Conservation (phyloP, 2,888 invertebrate genomes). For the Anoplius nigerrimus region DNA sequence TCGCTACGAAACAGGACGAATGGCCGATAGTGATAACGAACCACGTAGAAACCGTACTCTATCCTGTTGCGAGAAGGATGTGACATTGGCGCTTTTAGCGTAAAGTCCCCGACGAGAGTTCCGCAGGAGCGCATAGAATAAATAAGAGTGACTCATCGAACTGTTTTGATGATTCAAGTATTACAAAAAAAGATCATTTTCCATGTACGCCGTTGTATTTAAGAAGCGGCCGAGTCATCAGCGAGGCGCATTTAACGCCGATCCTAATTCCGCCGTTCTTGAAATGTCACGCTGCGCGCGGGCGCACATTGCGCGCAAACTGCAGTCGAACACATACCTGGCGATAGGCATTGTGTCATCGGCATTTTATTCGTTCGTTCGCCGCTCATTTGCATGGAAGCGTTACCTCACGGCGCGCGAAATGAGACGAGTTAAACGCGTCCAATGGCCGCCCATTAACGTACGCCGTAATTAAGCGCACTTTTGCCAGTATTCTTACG, state of each 20-base stretch:
- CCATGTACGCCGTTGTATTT: conserved; percentile 11
- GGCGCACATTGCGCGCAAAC: too few species aligned
- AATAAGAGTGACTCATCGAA: not conserved
- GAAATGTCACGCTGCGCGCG: too few species aligned
- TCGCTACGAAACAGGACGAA: conserved; percentile 50
- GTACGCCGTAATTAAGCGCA: not conserved
- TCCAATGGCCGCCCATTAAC: not conserved
- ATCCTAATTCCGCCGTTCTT: too few species aligned
- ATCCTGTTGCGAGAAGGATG: conserved; percentile 38
- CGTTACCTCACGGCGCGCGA: conserved; percentile 11
- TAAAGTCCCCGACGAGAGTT: conserved; percentile 16
- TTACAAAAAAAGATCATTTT: conserved; percentile 13
- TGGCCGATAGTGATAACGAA: conserved; percentile 54
- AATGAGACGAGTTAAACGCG: not conserved
- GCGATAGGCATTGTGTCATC: conserved; percentile 36
- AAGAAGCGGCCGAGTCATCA: too few species aligned
- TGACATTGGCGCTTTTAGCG: conserved; percentile 34
- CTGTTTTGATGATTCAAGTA: conserved; percentile 2
- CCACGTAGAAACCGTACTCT: conserved; percentile 36
- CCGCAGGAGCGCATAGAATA: not conserved
- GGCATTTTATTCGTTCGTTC: conserved; percentile 16
- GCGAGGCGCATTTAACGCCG: too few species aligned
- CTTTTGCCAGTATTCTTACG: not conserved
- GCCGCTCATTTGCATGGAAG: conserved; percentile 26
- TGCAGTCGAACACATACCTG: conserved; percentile 3